A percentile compares a stretch with the other conserved stretches of the same genome.
These are phyloP conservation scores for Antitype chi DNA, from an alignment of 2,888 invertebrate genomes.

Conservation along the genomic window DNA sequence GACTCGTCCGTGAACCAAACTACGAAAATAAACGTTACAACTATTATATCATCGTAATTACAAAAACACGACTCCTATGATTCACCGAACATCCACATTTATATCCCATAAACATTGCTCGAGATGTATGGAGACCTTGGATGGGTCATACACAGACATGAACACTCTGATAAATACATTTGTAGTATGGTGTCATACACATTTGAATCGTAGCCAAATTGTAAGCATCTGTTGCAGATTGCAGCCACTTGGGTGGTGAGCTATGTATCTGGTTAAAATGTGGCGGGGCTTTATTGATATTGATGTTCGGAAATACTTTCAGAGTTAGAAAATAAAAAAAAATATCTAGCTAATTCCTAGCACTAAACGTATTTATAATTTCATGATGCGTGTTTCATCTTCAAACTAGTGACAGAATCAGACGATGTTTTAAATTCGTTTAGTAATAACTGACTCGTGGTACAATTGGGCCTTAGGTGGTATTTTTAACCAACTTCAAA, in stretches of 20 bases:
- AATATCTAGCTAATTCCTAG: neutral
- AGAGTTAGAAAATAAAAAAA: neutral
- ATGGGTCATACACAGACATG: conserved; percentile 23
- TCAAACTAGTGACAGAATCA: neutral
- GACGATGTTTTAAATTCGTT: neutral
- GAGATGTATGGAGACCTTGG: conserved; percentile 32
- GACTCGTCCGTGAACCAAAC: conserved; percentile 13
- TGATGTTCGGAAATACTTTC: neutral
- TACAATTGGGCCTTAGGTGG: neutral
- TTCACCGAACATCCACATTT: conserved; percentile 32
- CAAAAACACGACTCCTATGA: conserved; percentile 26
- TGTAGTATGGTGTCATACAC: neutral
- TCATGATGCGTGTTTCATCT: neutral
- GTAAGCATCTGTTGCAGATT: conserved; percentile 51
- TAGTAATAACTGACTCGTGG: neutral
- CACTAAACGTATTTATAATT: neutral
- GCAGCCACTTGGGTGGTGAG: conserved; percentile 16
- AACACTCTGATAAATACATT: neutral
- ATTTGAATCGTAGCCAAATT: conserved; percentile 41
- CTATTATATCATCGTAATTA: conserved; percentile 40
- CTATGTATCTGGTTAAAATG: neutral
- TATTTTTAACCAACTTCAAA: neutral
- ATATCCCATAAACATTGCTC: conserved; percentile 30
- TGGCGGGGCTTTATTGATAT: neutral
- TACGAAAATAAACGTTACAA: conserved; percentile 39